These are phyloP conservation scores for Manis javanica DNA, from an alignment of 2,797 vertebrate species.

Conservation along the genomic window DNA sequence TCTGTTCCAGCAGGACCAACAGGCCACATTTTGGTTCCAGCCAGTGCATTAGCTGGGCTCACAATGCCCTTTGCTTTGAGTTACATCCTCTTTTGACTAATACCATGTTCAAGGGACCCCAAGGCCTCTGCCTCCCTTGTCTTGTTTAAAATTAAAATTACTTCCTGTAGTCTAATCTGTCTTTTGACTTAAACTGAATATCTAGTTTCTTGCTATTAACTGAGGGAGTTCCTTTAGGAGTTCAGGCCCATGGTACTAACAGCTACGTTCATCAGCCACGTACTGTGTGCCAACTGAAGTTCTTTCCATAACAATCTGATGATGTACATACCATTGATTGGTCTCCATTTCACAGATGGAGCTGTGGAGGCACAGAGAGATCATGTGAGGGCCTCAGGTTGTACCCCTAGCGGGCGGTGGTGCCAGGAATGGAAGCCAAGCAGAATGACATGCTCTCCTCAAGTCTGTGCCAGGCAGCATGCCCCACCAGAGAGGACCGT, in stretches of 20 bases:
- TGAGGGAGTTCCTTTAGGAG: neutral
- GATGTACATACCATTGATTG: neutral
- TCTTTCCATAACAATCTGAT: neutral
- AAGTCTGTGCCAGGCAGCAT: accelerated
- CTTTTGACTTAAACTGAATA: neutral
- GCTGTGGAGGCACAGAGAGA: neutral
- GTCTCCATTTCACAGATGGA: neutral
- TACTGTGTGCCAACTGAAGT: accelerated
- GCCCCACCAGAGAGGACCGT: neutral
- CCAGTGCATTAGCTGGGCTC: neutral
- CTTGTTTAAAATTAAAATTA: neutral
- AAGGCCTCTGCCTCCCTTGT: neutral
- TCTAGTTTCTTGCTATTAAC: neutral
- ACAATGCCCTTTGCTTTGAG: neutral
- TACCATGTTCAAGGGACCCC: neutral
- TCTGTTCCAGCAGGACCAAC: neutral
- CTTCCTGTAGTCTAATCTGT: neutral
- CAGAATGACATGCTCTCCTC: neutral
- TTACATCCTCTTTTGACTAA: neutral
- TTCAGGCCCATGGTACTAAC: neutral
- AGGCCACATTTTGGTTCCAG: neutral
- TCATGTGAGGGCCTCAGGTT: neutral
- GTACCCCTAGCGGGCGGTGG: neutral
- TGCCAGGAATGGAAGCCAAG: neutral
- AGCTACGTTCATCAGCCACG: accelerated